Conservation (phyloP, 1,140 invertebrate species). For the Scaptomyza montana region DNA sequence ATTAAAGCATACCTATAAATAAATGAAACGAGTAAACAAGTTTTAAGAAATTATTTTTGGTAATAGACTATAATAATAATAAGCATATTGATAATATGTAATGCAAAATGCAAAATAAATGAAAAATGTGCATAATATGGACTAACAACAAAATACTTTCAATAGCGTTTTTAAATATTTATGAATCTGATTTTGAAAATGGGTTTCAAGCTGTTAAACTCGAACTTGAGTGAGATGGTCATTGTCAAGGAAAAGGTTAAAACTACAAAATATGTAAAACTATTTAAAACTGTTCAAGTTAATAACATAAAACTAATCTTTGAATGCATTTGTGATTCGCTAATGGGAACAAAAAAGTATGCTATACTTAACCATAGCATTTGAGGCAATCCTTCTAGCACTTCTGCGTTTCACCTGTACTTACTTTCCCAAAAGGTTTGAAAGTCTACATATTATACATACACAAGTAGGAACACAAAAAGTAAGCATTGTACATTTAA, state of each 20-base stretch:
- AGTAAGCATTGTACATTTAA: conserved; percentile 75
- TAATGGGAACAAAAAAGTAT: background rate
- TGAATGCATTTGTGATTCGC: background rate
- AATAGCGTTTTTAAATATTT: too few relatives aligned
- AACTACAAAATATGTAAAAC: too few relatives aligned
- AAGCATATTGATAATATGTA: conserved; percentile 76
- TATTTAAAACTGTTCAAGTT: too few relatives aligned
- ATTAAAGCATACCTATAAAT: conserved; percentile 71
- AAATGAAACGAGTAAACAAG: conserved; percentile 74
- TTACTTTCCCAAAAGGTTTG: background rate
- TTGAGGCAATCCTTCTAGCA: too few relatives aligned
- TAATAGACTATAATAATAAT: conserved; percentile 80
- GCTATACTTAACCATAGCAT: conserved; percentile 2
- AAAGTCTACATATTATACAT: background rate
- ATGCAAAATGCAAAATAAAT: conserved; percentile 79
- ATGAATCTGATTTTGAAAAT: too few relatives aligned
- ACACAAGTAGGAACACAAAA: conserved; percentile 24
- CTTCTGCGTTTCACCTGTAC: background rate
- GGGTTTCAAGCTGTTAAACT: too few relatives aligned
- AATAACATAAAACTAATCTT: too few relatives aligned
- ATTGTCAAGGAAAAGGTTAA: too few relatives aligned
- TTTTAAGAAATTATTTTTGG: conserved; percentile 83
- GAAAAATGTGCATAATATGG: conserved; percentile 78
- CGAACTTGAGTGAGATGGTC: too few relatives aligned
- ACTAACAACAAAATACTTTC: conserved; percentile 59